Conservation (phyloP, 2,888 invertebrate genomes). For the Fragum sueziense region DNA sequence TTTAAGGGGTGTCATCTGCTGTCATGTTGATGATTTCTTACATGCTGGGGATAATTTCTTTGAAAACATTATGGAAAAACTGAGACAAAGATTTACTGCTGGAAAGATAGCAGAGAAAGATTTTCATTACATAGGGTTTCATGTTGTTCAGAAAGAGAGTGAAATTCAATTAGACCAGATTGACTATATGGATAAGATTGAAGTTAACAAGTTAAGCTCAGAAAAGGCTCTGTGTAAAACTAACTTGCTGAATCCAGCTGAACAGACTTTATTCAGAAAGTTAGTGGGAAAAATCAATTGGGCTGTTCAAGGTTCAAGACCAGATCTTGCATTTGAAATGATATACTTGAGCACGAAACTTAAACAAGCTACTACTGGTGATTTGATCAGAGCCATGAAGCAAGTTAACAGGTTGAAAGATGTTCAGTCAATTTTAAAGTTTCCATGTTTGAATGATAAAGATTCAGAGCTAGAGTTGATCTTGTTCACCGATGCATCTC, state of each 20-base stretch:
- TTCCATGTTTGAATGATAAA: slow-evolving; percentile 19
- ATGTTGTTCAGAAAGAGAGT: slow-evolving; percentile 26
- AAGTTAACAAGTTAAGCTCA: slow-evolving; percentile 10
- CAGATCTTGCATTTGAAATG: slow-evolving; percentile 46
- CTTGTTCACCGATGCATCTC: slow-evolving; percentile 51
- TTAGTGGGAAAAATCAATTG: slow-evolving; percentile 11
- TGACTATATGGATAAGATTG: slow-evolving; percentile 21
- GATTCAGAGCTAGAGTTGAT: not conserved
- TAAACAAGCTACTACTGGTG: slow-evolving; percentile 27
- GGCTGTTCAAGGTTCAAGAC: slow-evolving; percentile 4
- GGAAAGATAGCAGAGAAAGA: slow-evolving; percentile 35
- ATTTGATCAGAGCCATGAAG: slow-evolving; percentile 26
- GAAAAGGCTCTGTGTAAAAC: slow-evolving; percentile 21
- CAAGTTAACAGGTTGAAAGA: slow-evolving; percentile 41
- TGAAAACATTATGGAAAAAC: slow-evolving; percentile 42
- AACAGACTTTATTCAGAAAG: slow-evolving; percentile 29
- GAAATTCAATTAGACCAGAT: slow-evolving; percentile 40
- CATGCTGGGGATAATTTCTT: slow-evolving; percentile 37
- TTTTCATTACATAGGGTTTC: slow-evolving; percentile 51
- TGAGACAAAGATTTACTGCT: slow-evolving; percentile 36
- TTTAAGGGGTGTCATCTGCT: slow-evolving; percentile 40
- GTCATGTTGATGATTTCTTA: slow-evolving; percentile 57
- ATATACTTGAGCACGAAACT: slow-evolving; percentile 46
- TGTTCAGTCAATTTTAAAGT: slow-evolving; percentile 24
- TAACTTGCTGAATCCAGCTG: slow-evolving; percentile 8